Percentiles rank a stretch among this genome's conserved stretches.
Evolutionary conservation across 1,140 invertebrate species (phyloP).

Genomic region (Leucophenga varia): DNA sequence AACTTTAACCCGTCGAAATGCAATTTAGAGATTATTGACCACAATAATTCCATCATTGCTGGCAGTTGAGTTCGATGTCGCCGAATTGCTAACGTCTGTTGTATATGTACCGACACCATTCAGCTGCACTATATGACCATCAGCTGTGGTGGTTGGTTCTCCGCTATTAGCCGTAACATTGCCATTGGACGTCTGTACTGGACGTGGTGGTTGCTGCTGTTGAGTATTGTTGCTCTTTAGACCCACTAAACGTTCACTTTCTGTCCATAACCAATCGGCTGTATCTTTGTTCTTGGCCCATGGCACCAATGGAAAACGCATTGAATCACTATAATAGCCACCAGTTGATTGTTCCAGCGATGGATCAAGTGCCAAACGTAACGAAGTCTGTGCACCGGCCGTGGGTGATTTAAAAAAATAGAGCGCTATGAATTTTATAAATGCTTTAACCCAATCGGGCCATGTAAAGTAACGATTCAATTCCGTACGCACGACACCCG

Average conservation of each 20-base stretch:
- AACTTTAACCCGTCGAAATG: no score
- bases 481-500: constrained; percentile 74
- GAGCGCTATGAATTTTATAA: constrained; percentile 21
- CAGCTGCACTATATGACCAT: no score
- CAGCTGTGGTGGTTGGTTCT: no score
- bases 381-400: constrained; percentile 76
- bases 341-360: constrained; percentile 69
- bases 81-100: no score
- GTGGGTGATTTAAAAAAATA: constrained; percentile 62
- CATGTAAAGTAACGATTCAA: constrained; percentile 65
- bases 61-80: no score
- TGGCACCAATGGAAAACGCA: constrained; percentile 29
- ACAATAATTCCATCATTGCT: no score
- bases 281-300: constrained; percentile 57
- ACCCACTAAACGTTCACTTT: constrained; percentile 52
- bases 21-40: no score
- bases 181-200: constrained; percentile 12
- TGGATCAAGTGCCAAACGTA: constrained; percentile 75
- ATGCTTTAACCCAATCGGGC: constrained; percentile 27
- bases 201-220: not conserved
- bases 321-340: constrained; percentile 63
- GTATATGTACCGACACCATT: no score
- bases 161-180: no score
- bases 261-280: constrained; percentile 73
- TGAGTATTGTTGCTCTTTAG: no score